Evolutionary conservation across 2,113 vertebrate genomes (phyloP).

Genomic region (Azemiops feae): DNA sequence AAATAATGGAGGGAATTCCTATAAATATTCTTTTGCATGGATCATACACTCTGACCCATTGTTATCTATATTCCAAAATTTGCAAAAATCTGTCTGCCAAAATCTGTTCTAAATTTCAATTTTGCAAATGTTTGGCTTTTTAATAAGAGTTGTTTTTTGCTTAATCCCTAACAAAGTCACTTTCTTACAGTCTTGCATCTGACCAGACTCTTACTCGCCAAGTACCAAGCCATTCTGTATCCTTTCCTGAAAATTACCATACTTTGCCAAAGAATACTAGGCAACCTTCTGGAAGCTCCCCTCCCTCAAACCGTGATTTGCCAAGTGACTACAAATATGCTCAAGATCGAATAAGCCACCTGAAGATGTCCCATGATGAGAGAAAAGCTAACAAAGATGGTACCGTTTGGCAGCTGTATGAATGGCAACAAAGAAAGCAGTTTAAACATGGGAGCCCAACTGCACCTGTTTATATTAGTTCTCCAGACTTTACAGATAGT

Average conservation of each 20-base stretch:
- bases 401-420: constrained; percentile 96
- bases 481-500: constrained; percentile 82
- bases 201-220: constrained; percentile 84
- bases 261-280: constrained; percentile 88
- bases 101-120: background rate
- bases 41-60: background rate
- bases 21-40: background rate
- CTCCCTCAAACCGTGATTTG: constrained; percentile 78
- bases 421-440: constrained; percentile 98
- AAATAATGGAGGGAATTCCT: background rate
- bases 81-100: background rate
- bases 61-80: background rate
- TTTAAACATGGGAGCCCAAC: constrained; percentile 96
- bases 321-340: constrained; percentile 98
- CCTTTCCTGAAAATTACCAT: constrained; percentile 83
- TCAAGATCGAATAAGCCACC: constrained; percentile 93
- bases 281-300: constrained; percentile 79
- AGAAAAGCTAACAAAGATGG: constrained; percentile 90
- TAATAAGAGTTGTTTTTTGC: background rate
- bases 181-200: constrained; percentile 69
- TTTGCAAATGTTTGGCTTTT: background rate
- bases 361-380: constrained; percentile 95
- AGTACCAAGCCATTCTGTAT: constrained; percentile 80
- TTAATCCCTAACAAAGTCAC: constrained; percentile 11
- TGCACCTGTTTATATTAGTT: constrained; percentile 77